Percentiles rank a stretch among this genome's conserved stretches.
phyloP scores from a whole-genome alignment of 2,888 invertebrate species.

The Sphaerophoria rueppellii region DNA sequence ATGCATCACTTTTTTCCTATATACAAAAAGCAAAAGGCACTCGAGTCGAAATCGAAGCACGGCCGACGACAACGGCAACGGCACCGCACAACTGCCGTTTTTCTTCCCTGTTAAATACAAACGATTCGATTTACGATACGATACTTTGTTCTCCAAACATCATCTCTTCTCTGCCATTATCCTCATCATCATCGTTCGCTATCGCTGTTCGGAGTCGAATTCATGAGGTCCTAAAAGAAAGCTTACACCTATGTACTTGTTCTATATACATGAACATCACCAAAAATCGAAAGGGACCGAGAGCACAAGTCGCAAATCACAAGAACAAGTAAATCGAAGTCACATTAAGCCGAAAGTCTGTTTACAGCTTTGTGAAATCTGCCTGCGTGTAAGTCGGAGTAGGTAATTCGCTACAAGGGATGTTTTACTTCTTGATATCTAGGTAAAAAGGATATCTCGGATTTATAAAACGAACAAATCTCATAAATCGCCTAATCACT shows the following conservation, averaged over 20 bases:
- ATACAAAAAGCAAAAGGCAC: not conserved
- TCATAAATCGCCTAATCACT: slow-evolving; percentile 48
- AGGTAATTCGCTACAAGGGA: slow-evolving; percentile 23
- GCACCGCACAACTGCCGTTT: slow-evolving; percentile 44
- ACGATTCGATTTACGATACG: slow-evolving; percentile 5
- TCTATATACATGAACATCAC: not conserved
- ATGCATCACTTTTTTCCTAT: slow-evolving; percentile 48
- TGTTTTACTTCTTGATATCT: slow-evolving; percentile 18
- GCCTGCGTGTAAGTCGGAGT: slow-evolving; percentile 1
- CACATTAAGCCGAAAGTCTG: slow-evolving; percentile 20
- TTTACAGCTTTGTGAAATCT: not conserved
- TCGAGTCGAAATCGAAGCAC: too few relatives aligned
- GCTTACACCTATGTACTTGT: not conserved
- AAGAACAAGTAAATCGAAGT: not conserved
- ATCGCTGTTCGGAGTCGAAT: not conserved
- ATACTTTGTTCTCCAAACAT: slow-evolving; percentile 23
- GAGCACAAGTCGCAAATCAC: slow-evolving; percentile 8
- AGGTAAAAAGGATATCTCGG: slow-evolving; percentile 48
- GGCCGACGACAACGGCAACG: too few relatives aligned
- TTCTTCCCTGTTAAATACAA: not conserved
- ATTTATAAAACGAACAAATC: not conserved
- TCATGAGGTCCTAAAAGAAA: slow-evolving; percentile 50
- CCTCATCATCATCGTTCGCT: not conserved
- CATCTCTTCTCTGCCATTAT: not conserved
- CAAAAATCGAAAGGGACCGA: slow-evolving; percentile 2